Conservation (phyloP, 1,140 invertebrate species). For the Drosophila novamexicana region DNA sequence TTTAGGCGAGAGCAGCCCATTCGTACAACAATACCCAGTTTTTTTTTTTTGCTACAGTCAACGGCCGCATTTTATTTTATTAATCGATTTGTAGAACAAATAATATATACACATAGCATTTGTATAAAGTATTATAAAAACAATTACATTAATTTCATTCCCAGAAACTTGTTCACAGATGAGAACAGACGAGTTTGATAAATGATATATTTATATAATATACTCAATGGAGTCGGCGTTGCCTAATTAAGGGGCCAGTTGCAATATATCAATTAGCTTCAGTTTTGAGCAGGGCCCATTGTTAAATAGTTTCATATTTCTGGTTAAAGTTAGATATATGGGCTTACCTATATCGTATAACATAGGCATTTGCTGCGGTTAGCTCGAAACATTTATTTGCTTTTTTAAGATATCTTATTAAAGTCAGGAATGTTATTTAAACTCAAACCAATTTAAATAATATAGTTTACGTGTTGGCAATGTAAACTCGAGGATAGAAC, state of each 20-base stretch:
- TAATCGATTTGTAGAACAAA: too few relatives aligned
- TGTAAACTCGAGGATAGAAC: too few relatives aligned
- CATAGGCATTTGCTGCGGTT: too few relatives aligned
- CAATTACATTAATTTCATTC: too few relatives aligned
- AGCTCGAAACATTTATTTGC: too few relatives aligned
- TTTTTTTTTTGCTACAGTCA: slow-evolving; percentile 13
- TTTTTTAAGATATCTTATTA: too few relatives aligned
- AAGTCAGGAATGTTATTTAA: too few relatives aligned
- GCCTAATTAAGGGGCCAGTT: neutral
- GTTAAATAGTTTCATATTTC: neutral
- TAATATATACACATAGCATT: neutral
- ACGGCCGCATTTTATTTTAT: slow-evolving; percentile 11
- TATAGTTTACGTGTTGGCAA: too few relatives aligned
- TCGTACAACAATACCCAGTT: slow-evolving; percentile 27
- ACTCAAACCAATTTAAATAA: too few relatives aligned
- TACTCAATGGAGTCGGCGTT: neutral
- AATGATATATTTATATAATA: neutral
- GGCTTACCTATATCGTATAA: too few relatives aligned
- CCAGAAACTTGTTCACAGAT: neutral
- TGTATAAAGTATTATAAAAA: too few relatives aligned
- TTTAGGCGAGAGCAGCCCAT: slow-evolving; percentile 42
- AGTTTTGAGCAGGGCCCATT: neutral
- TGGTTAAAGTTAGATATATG: neutral
- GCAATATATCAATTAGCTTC: neutral
- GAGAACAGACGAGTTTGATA: neutral